Base-by-base conservation (phyloP, 1,140 invertebrate species). In the Aphelinus atriplicis region DNA sequence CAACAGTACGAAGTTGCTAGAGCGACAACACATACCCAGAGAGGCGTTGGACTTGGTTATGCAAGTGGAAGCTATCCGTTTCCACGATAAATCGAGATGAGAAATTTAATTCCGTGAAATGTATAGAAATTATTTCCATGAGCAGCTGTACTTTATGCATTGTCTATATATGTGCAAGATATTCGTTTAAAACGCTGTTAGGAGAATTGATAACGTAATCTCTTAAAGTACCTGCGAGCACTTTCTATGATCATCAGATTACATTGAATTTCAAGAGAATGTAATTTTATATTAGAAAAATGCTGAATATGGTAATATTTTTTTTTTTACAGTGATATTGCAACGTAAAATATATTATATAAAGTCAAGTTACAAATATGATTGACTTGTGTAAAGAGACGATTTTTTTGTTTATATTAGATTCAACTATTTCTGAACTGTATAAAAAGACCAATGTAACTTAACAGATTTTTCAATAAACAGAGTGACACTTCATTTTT, bases 1-100 rank as follows among this genome's bases (percentile, higher is more conserved):
- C 93, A 95, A 78, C 96, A 98, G 84, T 98, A 98, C 84, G 95
- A 97, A 87, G 95, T 96, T 62, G 97, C 97, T 2, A 88, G 97
- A 63, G 94, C 96, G 71, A 94, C 95, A 7, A 98, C 97, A 0
- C 97, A 98, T 85, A 97, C 96, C 1, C 96, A 97, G 89, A 89
- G 96, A 56, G 96, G 97, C 3, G 92, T 98, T 1, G 97, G 96
- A 0, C 89, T 98, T 5, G 97, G 97, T 42, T 98, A 93, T 80
- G 87, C 89, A 43, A 89, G 87, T 3, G 82, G 86, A 43, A 83
- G 85, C 7, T 88, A 86, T 78, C 84, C 87, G 75, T 88, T 88
- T 81, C 85, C 86, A 26, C 85, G 86, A 87, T 88, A 87, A 83
- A 26, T 26, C 26, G 26, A 26, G 26, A 26, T 26, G 26, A 26